These are phyloP conservation scores for Drosophila pseudoananassae DNA, from an alignment of 1,140 invertebrate genomes.

Conservation along the genomic window DNA sequence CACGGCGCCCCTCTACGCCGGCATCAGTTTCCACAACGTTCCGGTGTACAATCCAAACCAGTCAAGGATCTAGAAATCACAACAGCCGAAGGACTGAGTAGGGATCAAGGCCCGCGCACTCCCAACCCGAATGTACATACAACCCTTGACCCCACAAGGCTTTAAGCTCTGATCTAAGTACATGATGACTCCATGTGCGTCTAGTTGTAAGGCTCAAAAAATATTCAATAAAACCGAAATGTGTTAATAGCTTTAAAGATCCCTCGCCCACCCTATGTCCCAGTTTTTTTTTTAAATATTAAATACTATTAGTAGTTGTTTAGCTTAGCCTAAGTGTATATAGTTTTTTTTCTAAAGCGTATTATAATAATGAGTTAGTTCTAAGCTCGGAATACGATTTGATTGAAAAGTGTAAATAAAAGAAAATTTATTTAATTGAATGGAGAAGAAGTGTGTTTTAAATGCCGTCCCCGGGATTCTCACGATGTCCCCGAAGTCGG, in stretches of 20 bases:
- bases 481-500: conserved; percentile 1
- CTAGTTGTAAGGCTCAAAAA: conserved; percentile 17
- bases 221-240: conserved; percentile 54
- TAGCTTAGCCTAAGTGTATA: conserved; percentile 35
- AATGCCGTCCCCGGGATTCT: conserved; percentile 6
- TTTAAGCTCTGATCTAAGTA: conserved; percentile 41
- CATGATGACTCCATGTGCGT: conserved; percentile 13
- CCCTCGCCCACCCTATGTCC: background rate
- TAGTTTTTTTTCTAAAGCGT: conserved; percentile 23
- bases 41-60: conserved; percentile 77
- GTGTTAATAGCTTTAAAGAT: conserved; percentile 73
- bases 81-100: background rate
- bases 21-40: conserved; percentile 83
- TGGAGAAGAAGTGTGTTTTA: background rate
- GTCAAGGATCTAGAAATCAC: conserved; percentile 54
- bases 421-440: conserved; percentile 20
- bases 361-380: conserved; percentile 3
- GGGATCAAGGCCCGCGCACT: background rate
- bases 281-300: background rate
- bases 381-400: conserved; percentile 3
- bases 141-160: conserved; percentile 8
- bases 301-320: conserved; percentile 12
- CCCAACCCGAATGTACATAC: conserved; percentile 9
- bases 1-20: conserved; percentile 68
- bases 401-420: conserved; percentile 8